Percentiles rank a stretch among this genome's conserved stretches.
These are phyloP conservation scores for Drosophila chauvacae DNA, from an alignment of 1,140 invertebrate genomes.

Conservation along the genomic window DNA sequence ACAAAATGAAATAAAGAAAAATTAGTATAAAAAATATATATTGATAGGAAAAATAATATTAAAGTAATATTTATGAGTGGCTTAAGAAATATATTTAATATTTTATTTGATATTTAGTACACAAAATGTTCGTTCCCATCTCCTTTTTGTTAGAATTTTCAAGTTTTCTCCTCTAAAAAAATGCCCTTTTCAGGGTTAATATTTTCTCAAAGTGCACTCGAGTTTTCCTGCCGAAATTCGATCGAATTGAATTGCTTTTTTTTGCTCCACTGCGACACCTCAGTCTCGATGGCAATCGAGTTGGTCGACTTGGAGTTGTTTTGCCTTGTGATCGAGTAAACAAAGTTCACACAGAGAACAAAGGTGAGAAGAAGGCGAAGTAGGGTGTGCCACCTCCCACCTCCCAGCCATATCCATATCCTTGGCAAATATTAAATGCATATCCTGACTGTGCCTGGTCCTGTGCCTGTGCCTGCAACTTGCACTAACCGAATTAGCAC, in stretches of 20 bases:
- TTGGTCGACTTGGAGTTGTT: constrained; percentile 23
- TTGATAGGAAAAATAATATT: neutral
- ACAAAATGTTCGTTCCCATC: too few species aligned
- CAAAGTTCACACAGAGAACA: constrained; percentile 69
- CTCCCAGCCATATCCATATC: constrained; percentile 16
- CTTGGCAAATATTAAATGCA: constrained; percentile 55
- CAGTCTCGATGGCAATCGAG: constrained; percentile 37
- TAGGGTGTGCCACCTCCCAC: neutral
- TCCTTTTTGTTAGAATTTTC: neutral
- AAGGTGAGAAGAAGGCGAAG: constrained; percentile 32
- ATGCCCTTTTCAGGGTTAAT: too few species aligned
- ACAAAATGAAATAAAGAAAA: neutral
- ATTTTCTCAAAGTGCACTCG: constrained; percentile 1
- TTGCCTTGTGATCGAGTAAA: constrained; percentile 68
- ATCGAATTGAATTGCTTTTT: constrained; percentile 71
- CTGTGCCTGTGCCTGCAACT: neutral
- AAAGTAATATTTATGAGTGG: neutral
- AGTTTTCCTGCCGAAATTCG: constrained; percentile 53
- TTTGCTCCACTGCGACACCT: constrained; percentile 21
- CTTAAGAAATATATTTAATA: too few species aligned
- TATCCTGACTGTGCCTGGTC: constrained; percentile 33
- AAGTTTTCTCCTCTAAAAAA: neutral
- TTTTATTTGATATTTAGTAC: too few species aligned
- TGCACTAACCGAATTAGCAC: constrained; percentile 42
- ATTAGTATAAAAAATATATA: too few species aligned